Percentiles rank a stretch among this genome's conserved stretches.
Evolutionary conservation across 2,888 invertebrate genomes (phyloP).

Genomic region (Amphipoea lucens): DNA sequence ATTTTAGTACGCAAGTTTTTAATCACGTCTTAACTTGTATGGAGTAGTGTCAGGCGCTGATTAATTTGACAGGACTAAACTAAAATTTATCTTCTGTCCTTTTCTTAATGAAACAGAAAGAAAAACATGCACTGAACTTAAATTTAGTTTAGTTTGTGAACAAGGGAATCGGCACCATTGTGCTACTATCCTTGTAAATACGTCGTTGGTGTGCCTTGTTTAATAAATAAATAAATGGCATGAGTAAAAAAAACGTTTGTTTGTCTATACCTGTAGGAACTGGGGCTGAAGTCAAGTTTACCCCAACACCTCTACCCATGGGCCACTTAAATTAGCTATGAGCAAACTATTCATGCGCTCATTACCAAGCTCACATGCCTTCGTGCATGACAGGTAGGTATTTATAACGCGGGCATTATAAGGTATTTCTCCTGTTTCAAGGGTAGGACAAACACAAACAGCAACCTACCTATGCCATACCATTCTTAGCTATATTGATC

Average conservation of each 20-base stretch:
- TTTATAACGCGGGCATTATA: slow-evolving; percentile 15
- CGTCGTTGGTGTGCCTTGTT: background rate
- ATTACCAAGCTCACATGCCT: slow-evolving; percentile 42
- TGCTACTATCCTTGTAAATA: background rate
- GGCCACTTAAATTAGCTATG: slow-evolving; percentile 1
- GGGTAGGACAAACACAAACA: slow-evolving; percentile 11
- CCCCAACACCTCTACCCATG: background rate
- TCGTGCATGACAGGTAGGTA: slow-evolving; percentile 25
- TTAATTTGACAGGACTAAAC: too few species aligned
- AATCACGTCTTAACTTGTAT: too few species aligned
- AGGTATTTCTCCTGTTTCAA: slow-evolving; percentile 8
- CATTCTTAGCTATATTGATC: background rate
- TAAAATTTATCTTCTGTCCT: too few species aligned
- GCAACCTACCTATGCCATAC: background rate
- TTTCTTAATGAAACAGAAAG: too few species aligned
- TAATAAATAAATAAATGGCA: background rate
- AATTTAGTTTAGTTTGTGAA: too few species aligned
- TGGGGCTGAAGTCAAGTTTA: slow-evolving; percentile 12
- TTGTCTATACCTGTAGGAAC: background rate
- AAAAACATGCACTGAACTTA: too few species aligned
- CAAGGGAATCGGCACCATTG: too few species aligned
- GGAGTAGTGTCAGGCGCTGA: too few species aligned
- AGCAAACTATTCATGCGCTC: slow-evolving; percentile 43
- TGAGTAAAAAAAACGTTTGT: background rate
- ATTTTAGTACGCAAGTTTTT: too few species aligned